phyloP scores from a whole-genome alignment of 2,797 vertebrate genomes.

The Taenioides sp. region DNA sequence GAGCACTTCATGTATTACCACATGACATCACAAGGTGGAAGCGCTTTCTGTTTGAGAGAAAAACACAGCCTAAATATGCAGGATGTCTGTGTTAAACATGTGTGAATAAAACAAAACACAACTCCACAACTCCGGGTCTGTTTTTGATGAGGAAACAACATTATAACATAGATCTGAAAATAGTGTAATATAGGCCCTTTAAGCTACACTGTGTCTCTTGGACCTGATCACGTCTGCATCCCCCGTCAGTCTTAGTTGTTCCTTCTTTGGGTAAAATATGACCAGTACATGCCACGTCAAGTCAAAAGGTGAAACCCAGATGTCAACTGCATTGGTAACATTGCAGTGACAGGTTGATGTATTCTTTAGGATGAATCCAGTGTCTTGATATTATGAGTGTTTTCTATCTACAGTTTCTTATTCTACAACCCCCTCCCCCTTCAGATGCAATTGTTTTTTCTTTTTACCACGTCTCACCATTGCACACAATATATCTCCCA shows the following conservation, averaged over 20 bases:
- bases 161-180: too few relatives aligned
- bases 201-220: neutral
- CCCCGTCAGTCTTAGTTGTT: neutral
- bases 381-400: neutral
- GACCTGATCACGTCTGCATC: neutral
- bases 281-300: neutral
- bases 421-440: conserved; percentile 36
- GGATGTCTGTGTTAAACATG: too few relatives aligned
- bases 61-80: too few relatives aligned
- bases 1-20: too few relatives aligned
- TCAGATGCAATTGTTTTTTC: conserved; percentile 31
- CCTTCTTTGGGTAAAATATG: neutral
- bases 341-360: neutral
- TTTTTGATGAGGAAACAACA: too few relatives aligned
- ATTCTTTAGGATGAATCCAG: neutral
- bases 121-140: too few relatives aligned
- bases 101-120: too few relatives aligned
- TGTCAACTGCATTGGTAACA: neutral
- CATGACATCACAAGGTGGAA: too few relatives aligned
- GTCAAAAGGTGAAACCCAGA: neutral
- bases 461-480: conserved; percentile 20
- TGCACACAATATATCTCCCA: conserved; percentile 1
- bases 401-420: conserved; percentile 28
- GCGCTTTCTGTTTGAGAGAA: too few relatives aligned
- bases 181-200: too few relatives aligned